Percentiles rank a stretch among this genome's conserved stretches.
Evolutionary conservation across 2,113 vertebrate species (phyloP).

Genomic region (Tachysurus vachellii): DNA sequence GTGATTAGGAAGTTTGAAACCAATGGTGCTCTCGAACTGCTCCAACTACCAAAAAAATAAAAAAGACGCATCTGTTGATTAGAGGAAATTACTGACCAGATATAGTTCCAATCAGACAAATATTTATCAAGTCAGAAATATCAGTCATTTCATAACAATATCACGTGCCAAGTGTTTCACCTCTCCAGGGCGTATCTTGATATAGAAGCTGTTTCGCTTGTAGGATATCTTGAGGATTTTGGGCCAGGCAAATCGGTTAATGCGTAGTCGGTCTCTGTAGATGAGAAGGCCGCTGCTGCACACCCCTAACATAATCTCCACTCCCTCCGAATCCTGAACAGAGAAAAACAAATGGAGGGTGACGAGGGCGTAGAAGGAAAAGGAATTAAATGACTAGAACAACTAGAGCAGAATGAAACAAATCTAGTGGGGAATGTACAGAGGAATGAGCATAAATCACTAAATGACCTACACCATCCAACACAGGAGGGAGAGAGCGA

Average conservation of each 20-base stretch:
- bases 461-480: background rate
- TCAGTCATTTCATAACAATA: background rate
- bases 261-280: constrained; percentile 92
- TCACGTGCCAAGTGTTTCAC: constrained; percentile 64
- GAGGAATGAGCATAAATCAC: background rate
- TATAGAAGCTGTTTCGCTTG: constrained; percentile 99
- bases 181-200: constrained; percentile 97
- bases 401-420: background rate
- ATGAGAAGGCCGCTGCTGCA: constrained; percentile 94
- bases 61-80: background rate
- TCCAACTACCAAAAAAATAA: constrained; percentile 79
- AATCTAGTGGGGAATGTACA: background rate
- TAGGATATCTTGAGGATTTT: constrained; percentile 99
- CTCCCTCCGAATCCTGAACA: constrained; percentile 91
- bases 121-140: background rate
- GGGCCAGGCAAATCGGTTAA: constrained; percentile 97
- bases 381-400: background rate
- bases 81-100: background rate
- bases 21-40: constrained; percentile 98
- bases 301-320: constrained; percentile 97
- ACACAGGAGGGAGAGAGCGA: background rate
- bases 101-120: background rate
- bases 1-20: constrained; percentile 97
- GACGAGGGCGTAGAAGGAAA: background rate
- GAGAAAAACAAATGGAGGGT: background rate